phyloP scores from a whole-genome alignment of 2,797 vertebrate species.

The Siniperca obscura region DNA sequence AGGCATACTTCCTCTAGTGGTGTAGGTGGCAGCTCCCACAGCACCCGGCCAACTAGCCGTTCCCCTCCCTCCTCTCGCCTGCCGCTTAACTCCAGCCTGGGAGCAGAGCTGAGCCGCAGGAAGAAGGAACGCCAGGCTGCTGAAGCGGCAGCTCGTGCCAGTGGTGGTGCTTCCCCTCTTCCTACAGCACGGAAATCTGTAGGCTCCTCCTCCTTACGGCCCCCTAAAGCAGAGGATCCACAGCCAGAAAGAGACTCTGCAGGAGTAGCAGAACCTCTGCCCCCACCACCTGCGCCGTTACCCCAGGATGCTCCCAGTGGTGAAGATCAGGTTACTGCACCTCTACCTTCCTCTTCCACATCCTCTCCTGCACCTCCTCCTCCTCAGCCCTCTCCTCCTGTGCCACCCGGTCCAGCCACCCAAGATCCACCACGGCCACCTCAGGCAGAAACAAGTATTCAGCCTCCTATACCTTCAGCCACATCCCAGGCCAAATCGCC shows the following conservation, averaged over 20 bases:
- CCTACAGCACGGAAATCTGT: conserved; percentile 69
- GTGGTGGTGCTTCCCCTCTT: conserved; percentile 74
- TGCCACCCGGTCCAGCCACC: conserved; percentile 48
- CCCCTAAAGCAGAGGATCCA: conserved; percentile 71
- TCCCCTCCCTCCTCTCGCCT: conserved; percentile 90
- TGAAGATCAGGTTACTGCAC: conserved; percentile 71
- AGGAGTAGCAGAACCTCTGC: conserved; percentile 73
- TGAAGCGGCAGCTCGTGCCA: conserved; percentile 86
- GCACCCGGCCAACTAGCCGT: conserved; percentile 91
- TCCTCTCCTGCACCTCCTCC: conserved; percentile 82
- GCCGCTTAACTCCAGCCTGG: conserved; percentile 94
- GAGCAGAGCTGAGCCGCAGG: conserved; percentile 94
- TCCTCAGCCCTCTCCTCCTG: conserved; percentile 76
- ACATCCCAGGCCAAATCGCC: conserved; percentile 81
- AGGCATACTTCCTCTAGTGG: conserved; percentile 87
- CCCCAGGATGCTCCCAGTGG: conserved; percentile 59
- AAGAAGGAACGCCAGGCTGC: conserved; percentile 96
- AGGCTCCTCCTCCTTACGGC: conserved; percentile 56
- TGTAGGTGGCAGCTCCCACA: conserved; percentile 83
- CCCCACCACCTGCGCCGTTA: conserved; percentile 78
- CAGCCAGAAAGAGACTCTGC: conserved; percentile 66
- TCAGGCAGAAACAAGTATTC: conserved; percentile 74
- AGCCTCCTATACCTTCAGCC: conserved; percentile 49
- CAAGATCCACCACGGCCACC: conserved; percentile 85
- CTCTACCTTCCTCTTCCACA: conserved; percentile 79